These are phyloP conservation scores for Globodera ellingtonae DNA, from an alignment of 1,140 invertebrate genomes.

Conservation along the genomic window DNA sequence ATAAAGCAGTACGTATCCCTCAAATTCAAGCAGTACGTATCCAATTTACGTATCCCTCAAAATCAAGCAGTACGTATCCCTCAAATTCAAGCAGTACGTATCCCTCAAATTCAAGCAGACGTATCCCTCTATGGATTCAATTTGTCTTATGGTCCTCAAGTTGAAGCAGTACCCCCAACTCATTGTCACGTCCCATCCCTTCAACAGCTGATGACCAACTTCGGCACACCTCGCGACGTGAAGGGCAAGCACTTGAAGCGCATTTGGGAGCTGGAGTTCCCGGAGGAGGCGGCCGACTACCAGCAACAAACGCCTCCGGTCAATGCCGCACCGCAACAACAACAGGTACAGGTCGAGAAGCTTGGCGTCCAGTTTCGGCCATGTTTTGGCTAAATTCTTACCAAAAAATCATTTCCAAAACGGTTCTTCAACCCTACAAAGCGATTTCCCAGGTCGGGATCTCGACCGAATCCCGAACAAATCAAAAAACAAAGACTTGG, in stretches of 20 bases:
- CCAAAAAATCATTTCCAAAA: no score
- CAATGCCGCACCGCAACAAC: constrained; percentile 40
- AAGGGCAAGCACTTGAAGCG: constrained; percentile 59
- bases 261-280: constrained; percentile 59
- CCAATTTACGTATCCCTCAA: no score
- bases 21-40: no score
- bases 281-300: constrained; percentile 45
- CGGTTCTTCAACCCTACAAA: no score
- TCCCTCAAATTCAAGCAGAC: not conserved
- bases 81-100: no score
- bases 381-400: no score
- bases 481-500: no score
- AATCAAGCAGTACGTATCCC: no score
- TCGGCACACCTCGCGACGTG: constrained; percentile 54
- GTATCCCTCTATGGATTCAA: not conserved
- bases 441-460: no score
- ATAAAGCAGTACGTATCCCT: no score
- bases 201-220: constrained; percentile 56
- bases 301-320: constrained; percentile 34
- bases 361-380: no score
- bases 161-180: not conserved
- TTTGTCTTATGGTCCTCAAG: not conserved
- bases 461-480: no score
- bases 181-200: constrained; percentile 12
- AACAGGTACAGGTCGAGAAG: constrained; percentile 24